phyloP scores from a whole-genome alignment of 2,113 vertebrate species.

The Ptychochromis oligacanthus region DNA sequence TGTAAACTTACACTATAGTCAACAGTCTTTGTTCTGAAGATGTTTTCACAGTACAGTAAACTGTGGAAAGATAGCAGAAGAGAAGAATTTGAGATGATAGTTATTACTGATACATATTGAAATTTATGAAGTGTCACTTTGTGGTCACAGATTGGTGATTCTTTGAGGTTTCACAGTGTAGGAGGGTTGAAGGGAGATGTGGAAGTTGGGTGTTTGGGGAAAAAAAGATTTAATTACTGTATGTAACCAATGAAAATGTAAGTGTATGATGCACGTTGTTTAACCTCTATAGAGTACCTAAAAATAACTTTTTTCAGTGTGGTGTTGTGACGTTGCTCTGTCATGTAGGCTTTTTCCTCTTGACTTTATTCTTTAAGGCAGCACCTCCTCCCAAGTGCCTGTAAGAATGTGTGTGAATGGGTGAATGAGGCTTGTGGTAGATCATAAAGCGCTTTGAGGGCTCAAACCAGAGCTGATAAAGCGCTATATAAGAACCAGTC shows the following conservation, averaged over 20 bases:
- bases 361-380: neutral
- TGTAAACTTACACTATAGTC: neutral
- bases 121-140: constrained; percentile 19
- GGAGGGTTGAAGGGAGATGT: neutral
- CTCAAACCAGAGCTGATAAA: no score
- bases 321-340: neutral
- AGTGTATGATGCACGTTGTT: neutral
- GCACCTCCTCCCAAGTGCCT: neutral
- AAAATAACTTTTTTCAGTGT: neutral
- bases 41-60: neutral
- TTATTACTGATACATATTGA: constrained; percentile 14
- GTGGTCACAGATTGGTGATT: constrained; percentile 12
- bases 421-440: no score
- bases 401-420: no score
- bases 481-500: no score
- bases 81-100: neutral
- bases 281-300: neutral
- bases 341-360: neutral
- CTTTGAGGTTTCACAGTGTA: constrained; percentile 1
- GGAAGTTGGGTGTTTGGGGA: neutral
- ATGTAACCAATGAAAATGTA: constrained; percentile 10
- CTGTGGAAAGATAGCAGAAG: neutral
- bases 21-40: neutral
- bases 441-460: no score
- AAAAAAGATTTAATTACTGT: constrained; percentile 16